Evolutionary conservation across 2,888 invertebrate genomes (phyloP).

Genomic region (Eupithecia dodoneata): DNA sequence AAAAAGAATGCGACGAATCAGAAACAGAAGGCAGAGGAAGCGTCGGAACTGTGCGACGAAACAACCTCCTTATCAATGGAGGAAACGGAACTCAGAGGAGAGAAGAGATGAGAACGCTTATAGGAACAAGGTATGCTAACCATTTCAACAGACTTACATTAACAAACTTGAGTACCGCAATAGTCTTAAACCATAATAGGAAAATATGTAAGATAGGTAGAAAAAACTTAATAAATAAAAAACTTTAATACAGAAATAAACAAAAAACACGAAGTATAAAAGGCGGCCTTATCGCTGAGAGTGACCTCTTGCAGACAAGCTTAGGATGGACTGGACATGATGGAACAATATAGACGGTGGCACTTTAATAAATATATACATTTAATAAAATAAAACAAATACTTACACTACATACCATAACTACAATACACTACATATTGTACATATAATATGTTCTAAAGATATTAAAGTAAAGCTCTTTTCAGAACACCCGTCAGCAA

Average conservation of each 20-base stretch:
- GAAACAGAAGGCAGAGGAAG: slow-evolving; percentile 68
- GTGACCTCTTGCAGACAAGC: no score
- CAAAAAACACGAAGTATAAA: no score
- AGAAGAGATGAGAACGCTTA: slow-evolving; percentile 47
- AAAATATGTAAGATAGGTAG: not conserved
- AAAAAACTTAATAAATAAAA: no score
- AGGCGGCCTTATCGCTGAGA: no score
- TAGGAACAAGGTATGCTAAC: slow-evolving; percentile 49
- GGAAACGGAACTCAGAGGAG: slow-evolving; percentile 56
- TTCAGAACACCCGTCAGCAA: slow-evolving; percentile 63
- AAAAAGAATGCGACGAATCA: slow-evolving; percentile 61
- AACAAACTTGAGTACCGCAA: not conserved
- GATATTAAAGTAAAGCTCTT: slow-evolving; percentile 21
- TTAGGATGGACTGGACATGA: no score
- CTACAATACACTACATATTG: no score
- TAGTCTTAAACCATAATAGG: not conserved
- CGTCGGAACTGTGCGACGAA: slow-evolving; percentile 72
- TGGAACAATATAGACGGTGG: no score
- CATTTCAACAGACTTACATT: not conserved
- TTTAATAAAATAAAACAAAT: no score
- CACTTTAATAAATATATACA: no score
- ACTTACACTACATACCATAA: no score
- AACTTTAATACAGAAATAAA: no score
- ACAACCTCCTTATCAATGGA: slow-evolving; percentile 77
- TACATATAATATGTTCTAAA: not conserved